Percentiles rank a stretch among this genome's conserved stretches.
These are phyloP conservation scores for Hyla sarda DNA, from an alignment of 2,113 vertebrate genomes.

Conservation along the genomic window DNA sequence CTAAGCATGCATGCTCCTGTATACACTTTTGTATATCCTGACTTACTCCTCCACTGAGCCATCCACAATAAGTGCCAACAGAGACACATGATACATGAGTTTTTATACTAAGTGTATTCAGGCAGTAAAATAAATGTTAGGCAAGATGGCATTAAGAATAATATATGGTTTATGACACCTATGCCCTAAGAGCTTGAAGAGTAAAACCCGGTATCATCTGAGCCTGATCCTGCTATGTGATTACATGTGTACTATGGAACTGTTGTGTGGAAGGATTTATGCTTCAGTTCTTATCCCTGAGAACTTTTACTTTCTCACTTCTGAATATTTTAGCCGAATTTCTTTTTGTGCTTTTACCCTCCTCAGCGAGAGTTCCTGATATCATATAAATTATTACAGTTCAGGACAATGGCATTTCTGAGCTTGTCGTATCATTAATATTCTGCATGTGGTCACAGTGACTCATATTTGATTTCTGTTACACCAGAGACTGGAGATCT, in stretches of 20 bases:
- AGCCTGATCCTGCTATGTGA: neutral
- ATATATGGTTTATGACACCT: neutral
- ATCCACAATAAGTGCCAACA: no score
- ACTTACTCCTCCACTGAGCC: no score
- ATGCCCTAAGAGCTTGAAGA: neutral
- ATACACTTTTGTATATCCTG: no score
- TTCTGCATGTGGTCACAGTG: slow-evolving; percentile 50
- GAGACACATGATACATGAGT: no score
- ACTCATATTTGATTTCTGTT: slow-evolving; percentile 47
- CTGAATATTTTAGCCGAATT: neutral
- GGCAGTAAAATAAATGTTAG: neutral
- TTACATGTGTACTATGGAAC: neutral
- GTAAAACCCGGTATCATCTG: neutral
- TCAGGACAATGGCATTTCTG: slow-evolving; percentile 31
- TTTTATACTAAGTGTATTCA: neutral
- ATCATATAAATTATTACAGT: slow-evolving; percentile 40
- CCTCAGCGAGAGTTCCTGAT: slow-evolving; percentile 23
- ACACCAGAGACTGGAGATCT: slow-evolving; percentile 45
- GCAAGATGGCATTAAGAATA: neutral
- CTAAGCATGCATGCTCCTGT: no score
- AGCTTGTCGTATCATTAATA: slow-evolving; percentile 37
- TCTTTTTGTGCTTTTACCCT: slow-evolving; percentile 4
- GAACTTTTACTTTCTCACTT: neutral
- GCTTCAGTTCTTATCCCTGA: neutral
- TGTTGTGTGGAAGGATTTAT: neutral